Conservation (phyloP, 2,888 invertebrate genomes). For the Mesorhabditis spiculigera region DNA sequence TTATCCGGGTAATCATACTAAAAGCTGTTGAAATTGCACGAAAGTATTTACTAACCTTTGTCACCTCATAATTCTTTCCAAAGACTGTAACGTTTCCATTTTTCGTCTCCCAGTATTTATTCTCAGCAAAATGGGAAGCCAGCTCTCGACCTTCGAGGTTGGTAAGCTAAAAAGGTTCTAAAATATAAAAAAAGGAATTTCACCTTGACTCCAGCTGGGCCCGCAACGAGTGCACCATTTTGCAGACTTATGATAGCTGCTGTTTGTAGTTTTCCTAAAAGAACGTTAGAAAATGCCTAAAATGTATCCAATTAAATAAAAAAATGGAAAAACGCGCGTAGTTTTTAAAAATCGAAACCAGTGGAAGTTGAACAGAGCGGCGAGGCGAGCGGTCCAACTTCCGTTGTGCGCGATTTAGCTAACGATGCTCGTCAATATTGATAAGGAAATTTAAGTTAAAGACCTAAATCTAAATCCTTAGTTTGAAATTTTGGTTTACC, state of each 20-base stretch:
- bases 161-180: background rate
- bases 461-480: no score
- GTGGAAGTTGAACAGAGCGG: no score
- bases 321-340: no score
- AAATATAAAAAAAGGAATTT: background rate
- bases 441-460: no score
- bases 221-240: background rate
- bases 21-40: background rate
- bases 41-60: background rate
- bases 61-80: background rate
- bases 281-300: no score
- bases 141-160: background rate
- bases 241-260: background rate
- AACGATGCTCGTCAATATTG: no score
- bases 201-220: background rate
- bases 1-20: background rate
- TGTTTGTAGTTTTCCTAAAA: background rate
- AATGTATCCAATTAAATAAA: background rate
- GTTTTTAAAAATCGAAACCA: no score
- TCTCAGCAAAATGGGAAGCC: background rate
- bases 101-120: conserved; percentile 1
- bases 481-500: background rate
- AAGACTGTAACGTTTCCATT: background rate
- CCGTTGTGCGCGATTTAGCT: no score
- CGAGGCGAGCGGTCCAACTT: no score